A percentile compares a stretch with the other conserved stretches of the same genome.
Evolutionary conservation across 2,113 vertebrate species (phyloP).

Genomic region (Pteronura brasiliensis): DNA sequence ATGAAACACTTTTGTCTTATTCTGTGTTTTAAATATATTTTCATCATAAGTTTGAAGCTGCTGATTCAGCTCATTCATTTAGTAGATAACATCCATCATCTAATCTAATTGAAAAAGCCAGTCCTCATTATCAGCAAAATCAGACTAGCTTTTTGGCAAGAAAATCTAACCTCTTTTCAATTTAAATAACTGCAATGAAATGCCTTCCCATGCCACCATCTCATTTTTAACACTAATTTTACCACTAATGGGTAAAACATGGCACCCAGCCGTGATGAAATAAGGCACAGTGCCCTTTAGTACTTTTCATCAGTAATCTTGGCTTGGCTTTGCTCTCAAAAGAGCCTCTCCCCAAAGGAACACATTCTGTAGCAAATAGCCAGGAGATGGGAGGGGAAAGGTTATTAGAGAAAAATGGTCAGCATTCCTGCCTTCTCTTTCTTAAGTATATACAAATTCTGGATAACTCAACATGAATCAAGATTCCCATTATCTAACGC

Average conservation of each 20-base stretch:
- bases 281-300: not conserved
- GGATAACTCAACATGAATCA: not conserved
- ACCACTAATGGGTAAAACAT: not conserved
- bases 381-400: not conserved
- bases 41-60: not conserved
- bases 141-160: not conserved
- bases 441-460: not conserved
- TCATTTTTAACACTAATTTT: constrained; percentile 4
- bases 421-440: not conserved
- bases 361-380: not conserved
- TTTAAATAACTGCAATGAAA: not conserved
- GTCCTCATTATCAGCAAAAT: not conserved
- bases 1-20: not conserved
- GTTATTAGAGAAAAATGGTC: not conserved
- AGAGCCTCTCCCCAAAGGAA: not conserved
- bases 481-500: not conserved
- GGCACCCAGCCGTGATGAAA: not conserved
- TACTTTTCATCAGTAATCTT: not conserved
- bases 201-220: not conserved
- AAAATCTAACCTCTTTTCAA: constrained; percentile 33
- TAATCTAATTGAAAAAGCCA: constrained; percentile 7
- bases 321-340: not conserved
- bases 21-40: constrained; percentile 18
- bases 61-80: not conserved
- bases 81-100: not conserved